These are phyloP conservation scores for Amblyraja radiata DNA, from an alignment of 2,797 vertebrate genomes.

Conservation along the genomic window DNA sequence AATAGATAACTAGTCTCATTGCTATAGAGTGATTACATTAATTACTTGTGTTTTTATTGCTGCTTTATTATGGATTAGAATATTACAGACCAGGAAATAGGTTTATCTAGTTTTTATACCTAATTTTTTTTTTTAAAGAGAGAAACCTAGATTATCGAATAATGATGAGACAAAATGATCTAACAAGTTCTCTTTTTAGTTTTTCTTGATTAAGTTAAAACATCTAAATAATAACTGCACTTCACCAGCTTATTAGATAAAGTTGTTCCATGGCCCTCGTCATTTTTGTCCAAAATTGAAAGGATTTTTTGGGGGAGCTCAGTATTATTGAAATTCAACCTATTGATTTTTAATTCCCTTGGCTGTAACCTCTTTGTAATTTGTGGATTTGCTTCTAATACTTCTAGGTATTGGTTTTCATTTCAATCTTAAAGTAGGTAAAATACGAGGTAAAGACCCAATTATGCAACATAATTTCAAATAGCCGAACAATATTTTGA, in stretches of 20 bases:
- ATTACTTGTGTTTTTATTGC: slow-evolving; percentile 20
- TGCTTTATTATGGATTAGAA: slow-evolving; percentile 29
- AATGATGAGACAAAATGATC: background rate
- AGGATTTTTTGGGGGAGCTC: too few relatives aligned
- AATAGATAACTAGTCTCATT: slow-evolving; percentile 19
- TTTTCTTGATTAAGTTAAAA: background rate
- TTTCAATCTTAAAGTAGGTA: background rate
- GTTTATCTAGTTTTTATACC: slow-evolving; percentile 22
- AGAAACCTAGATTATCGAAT: slow-evolving; percentile 9
- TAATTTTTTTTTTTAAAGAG: slow-evolving; percentile 1
- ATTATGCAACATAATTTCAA: background rate
- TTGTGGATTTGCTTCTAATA: background rate
- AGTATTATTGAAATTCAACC: background rate
- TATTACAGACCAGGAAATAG: slow-evolving; percentile 24
- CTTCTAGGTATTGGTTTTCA: background rate
- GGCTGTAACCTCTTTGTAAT: background rate
- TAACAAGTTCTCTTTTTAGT: background rate
- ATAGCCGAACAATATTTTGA: background rate
- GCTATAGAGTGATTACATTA: slow-evolving; percentile 19
- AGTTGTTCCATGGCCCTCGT: background rate
- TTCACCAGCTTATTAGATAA: background rate
- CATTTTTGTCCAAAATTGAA: background rate
- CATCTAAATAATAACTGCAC: background rate
- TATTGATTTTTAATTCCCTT: background rate
- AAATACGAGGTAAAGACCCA: background rate